Base-by-base conservation (phyloP, 2,888 invertebrate species). In the Melieria crassipennis region DNA sequence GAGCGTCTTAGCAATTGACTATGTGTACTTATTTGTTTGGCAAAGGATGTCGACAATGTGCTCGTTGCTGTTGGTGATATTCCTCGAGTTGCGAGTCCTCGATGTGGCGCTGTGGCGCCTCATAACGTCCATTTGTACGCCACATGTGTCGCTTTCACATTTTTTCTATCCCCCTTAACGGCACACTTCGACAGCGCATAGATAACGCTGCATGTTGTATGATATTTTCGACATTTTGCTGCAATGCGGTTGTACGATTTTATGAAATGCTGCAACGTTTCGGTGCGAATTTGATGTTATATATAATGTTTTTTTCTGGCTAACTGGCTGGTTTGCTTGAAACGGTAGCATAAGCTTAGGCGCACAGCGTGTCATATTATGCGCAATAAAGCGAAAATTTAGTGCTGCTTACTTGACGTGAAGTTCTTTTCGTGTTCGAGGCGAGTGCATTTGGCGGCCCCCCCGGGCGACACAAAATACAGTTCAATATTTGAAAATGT, bases 161-260 rank as follows among this genome's bases (percentile, higher is more conserved):
- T 60, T 43, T 43, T 9, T 42, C 0, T 10, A 45, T 42, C 63
- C n/a, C 10, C 30, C 30, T 30, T 30, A 30, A 30, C 30, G 30
- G 3, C 30, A 30, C 30, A 30, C 30, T 30, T 30, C 30, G 30
- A 30, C 30, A 30, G 30, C 30, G 30, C 30, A 30, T 47, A 42
- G 10, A 45, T 10, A 13, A 11, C 10, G 11, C 69, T 69, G 65
- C 61, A 65, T 64, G 58, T 30, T 11, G 47, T 63, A 55, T 46
- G 46, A 56, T 57, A 60, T 13, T 69, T 65, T 72, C 71, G 63
- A 67, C 63, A 71, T 58, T 68, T 69, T 69, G 65, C 52, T 68
- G 72, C 72, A 72, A 65, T 72, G 72, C 72, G 66, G 72, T 64
- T 72, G 65, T 55, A 48, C 48, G 65, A 70, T 69, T 69, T 62